Base-by-base conservation (phyloP, 1,140 invertebrate species). In the Maniola jurtina region DNA sequence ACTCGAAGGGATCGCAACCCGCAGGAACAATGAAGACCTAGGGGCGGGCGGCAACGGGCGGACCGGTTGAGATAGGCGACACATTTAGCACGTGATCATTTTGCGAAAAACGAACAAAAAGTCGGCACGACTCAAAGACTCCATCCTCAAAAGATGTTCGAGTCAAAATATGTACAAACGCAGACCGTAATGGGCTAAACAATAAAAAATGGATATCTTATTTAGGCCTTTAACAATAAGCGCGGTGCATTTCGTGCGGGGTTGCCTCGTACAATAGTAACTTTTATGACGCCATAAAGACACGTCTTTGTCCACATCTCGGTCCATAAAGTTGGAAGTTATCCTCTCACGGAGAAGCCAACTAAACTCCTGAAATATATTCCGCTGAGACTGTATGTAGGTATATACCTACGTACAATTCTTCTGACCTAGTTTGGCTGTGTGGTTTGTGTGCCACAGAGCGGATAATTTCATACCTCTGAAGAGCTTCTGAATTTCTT, bases 91-190 rank as follows among this genome's bases (percentile, higher is more conserved):
- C 79, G 81, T 81, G 82, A 87, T 79, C 59, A 69, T 80, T 83
- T 88, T 79, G 84, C 83, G 71, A 86, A 81, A 42, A 38, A 76
- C 61, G 57, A 68, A 67, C 74, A 76, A 78, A 74, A 69, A 45
- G 79, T 74, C 84, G 84, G 84, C 72, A 52, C 10, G 60, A 45
- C 48, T 79, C 81, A 89, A 89, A 86, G 77, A 36, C 2, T 36
- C 34, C 14, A 36, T 75, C 66, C 60, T 73, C 64, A 80, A 81
- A 77, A 80, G 79, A 68, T 75, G 72, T 81, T 71, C 73, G 48
- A 82, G 87, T 89, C 87, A 89, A 89, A 89, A 89, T 89, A 88
- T 89, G 79, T 88, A 88, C 87, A 88, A 88, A 84, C 69, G 72
- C 65, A 64, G 76, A 68, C 79, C 78, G 68, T 89, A 87, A 87